These are phyloP conservation scores for Lateolabrax maculatus DNA, from an alignment of 2,797 vertebrate genomes.

Conservation along the genomic window DNA sequence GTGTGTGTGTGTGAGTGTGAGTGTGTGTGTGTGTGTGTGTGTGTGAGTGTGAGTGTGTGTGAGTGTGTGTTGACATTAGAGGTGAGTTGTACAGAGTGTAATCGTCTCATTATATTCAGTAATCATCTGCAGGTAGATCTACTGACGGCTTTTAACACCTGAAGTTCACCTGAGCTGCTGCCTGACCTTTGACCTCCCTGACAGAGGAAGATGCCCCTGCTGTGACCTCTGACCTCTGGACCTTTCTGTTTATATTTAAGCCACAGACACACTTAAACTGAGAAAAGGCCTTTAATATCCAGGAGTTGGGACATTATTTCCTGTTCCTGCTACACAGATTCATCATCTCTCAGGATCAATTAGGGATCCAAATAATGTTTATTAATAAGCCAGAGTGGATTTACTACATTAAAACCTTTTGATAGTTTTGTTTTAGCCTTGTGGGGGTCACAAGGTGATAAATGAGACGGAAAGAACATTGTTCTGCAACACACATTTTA, in stretches of 20 bases:
- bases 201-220: accelerated
- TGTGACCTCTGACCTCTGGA: constrained; percentile 43
- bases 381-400: not conserved
- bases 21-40: constrained; percentile 16
- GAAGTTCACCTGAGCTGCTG: constrained; percentile 16
- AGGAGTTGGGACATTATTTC: not conserved
- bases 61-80: constrained; percentile 40
- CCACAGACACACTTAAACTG: not conserved
- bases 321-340: not conserved
- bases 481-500: too few relatives aligned
- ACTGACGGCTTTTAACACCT: not conserved
- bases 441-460: not conserved
- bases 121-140: constrained; percentile 40
- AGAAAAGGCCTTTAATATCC: not conserved
- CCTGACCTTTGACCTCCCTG: constrained; percentile 36
- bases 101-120: constrained; percentile 63
- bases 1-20: constrained; percentile 20
- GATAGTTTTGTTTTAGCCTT: too few relatives aligned
- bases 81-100: constrained; percentile 46
- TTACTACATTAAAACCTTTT: not conserved
- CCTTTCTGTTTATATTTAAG: not conserved
- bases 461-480: not conserved
- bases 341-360: not conserved
- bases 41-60: constrained; percentile 20
- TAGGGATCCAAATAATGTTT: not conserved